Conservation (phyloP, 2,888 invertebrate species). For the Andrena trimmerana region DNA sequence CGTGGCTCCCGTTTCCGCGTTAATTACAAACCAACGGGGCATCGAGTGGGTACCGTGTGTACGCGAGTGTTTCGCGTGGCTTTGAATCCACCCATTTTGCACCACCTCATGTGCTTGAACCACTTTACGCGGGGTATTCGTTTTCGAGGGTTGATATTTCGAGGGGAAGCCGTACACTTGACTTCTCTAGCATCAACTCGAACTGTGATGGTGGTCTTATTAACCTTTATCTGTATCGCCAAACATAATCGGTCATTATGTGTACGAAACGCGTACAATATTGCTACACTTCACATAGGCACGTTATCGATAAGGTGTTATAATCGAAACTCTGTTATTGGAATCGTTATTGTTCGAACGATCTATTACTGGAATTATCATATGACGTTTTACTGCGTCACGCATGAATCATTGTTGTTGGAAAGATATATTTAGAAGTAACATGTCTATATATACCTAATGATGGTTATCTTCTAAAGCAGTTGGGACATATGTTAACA, state of each 20-base stretch:
- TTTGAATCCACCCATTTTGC: neutral
- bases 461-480: too few species aligned
- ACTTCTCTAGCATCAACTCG: neutral
- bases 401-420: too few species aligned
- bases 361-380: too few species aligned
- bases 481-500: too few species aligned
- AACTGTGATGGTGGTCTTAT: neutral
- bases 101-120: neutral
- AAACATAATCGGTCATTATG: neutral
- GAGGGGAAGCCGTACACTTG: neutral
- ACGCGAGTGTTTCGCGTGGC: neutral
- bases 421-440: too few species aligned
- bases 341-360: too few species aligned
- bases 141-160: slow-evolving; percentile 4
- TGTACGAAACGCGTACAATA: too few species aligned
- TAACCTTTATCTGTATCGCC: neutral
- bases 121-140: neutral
- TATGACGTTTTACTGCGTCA: too few species aligned
- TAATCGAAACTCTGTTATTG: too few species aligned
- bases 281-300: too few species aligned
- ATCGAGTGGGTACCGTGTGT: neutral
- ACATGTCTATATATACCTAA: too few species aligned
- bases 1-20: slow-evolving; percentile 8
- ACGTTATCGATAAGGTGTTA: too few species aligned
- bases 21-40: slow-evolving; percentile 30